Evolutionary conservation across 1,140 invertebrate genomes (phyloP), one percentile per base, ranked within the genome.

Genomic region (Gerris buenoi): DNA sequence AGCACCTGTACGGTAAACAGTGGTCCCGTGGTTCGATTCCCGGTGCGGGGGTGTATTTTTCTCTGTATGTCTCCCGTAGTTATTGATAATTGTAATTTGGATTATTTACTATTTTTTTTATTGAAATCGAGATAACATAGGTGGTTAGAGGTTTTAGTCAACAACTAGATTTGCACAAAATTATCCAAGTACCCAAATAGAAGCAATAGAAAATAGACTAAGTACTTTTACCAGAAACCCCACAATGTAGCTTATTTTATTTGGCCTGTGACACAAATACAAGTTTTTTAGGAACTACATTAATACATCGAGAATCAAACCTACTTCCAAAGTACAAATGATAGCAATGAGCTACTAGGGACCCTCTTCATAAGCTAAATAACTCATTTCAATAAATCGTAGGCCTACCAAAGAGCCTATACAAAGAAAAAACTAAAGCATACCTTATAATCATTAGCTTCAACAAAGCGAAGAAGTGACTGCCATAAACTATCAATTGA

Each of bases 381-480:
- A 23, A 23, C 23, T 15, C 23, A 61, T 10, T 61, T 10, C 15
- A 10, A 14, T n/a, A 15, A 61, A n/a, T 10, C 23, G 5, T n/a
- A 64, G 15, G 27, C 13, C 27, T 25, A 59, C 10, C 22, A 22
- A 66, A 2, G 26, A 58, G 25, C 18, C 18, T 64, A 67, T 68
- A 28, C 29, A 56, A 22, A 63, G 60, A 46, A 27, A 29, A 63
- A 18, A 63, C 27, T 23, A 25, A 58, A 67, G 63, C 67, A 71
- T 79, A 89, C 88, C 81, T 93, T 92, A 22, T 77, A 74, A 77
- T 95, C 92, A 59, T 79, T 84, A 22, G 86, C 77, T 76, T 95
- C 92, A 29, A 83, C 80, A 76, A 88, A 92, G 76, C 90, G 89
- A 61, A 87, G 82, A 46, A 93, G 77, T 71, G 90, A 87, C 60